Evolutionary conservation across 2,888 invertebrate genomes (phyloP), one percentile per base, ranked within the genome.

Genomic region (Melinaea menophilus): DNA sequence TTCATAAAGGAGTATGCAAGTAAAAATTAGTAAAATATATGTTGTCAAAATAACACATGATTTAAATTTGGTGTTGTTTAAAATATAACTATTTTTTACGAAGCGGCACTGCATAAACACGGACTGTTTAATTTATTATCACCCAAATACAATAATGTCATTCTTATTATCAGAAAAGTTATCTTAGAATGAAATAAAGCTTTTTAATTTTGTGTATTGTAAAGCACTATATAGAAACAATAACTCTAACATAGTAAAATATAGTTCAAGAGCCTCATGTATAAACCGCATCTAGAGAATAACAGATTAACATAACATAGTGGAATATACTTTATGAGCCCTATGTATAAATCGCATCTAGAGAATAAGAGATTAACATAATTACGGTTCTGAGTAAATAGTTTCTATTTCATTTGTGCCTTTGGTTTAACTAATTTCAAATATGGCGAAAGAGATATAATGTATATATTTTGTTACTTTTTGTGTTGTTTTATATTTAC

Each of bases 81-180:
- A 62, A 64, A 64, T 61, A 63, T 41, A 59, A 65, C 55, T 69
- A 63, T 69, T 69, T 63, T 66, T 68, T 66, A 63, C 64, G 58
- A 54, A 63, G 62, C 64, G 56, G 51, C 55, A 56, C 54, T 55
- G 7, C 58, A 60, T 66, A 64, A 59, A 64, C 59, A 64, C 54
- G 34, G 48, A 12, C 47, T 60, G 55, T 41, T 57, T 48, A 64
- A 58, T 57, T 46, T 31, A 51, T 9, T 5, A 51, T 22, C 51
- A 51, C 5, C 31, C 11, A 9, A 22, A 7, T 51, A 51, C 5
- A 51, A 4, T 22, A 51, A 51, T 51, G 22, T 9, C 51, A 13
- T 22, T 31, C 51, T 51, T 51, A 51, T 51, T 51, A 51, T 22
- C 31, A 51, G 13, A 31, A 3, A 5, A 51, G 2, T 22, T 22